A percentile compares a stretch with the other conserved stretches of the same genome.
These are phyloP conservation scores for Eudyptes chrysolophus DNA, from an alignment of 2,113 vertebrate genomes.

Conservation along the genomic window DNA sequence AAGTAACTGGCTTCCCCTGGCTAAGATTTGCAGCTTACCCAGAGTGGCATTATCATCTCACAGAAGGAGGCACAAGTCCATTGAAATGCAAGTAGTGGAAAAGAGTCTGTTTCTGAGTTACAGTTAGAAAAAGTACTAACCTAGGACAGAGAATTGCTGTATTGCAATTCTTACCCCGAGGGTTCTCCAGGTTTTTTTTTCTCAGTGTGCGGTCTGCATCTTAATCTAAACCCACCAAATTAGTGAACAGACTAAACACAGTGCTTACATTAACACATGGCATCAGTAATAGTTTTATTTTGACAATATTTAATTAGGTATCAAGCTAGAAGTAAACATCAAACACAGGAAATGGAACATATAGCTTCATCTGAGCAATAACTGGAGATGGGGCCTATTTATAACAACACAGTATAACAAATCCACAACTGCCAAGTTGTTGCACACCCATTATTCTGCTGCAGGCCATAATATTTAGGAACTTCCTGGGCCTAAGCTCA, in stretches of 20 bases:
- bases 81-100: neutral
- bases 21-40: neutral
- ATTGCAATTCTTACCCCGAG: neutral
- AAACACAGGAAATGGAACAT: neutral
- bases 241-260: neutral
- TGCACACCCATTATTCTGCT: neutral
- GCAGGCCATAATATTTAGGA: neutral
- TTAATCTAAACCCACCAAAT: neutral
- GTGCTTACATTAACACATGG: neutral
- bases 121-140: neutral
- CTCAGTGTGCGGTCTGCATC: neutral
- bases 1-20: neutral
- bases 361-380: neutral
- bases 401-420: neutral
- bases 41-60: neutral
- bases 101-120: neutral
- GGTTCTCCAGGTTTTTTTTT: neutral
- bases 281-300: constrained; percentile 13
- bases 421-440: neutral
- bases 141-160: neutral
- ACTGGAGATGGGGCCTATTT: neutral
- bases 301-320: constrained; percentile 9
- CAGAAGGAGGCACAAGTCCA: neutral
- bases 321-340: constrained; percentile 1
- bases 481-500: neutral